Base-by-base conservation (phyloP, 2,888 invertebrate species). In the Cosmorhoe ocellata region DNA sequence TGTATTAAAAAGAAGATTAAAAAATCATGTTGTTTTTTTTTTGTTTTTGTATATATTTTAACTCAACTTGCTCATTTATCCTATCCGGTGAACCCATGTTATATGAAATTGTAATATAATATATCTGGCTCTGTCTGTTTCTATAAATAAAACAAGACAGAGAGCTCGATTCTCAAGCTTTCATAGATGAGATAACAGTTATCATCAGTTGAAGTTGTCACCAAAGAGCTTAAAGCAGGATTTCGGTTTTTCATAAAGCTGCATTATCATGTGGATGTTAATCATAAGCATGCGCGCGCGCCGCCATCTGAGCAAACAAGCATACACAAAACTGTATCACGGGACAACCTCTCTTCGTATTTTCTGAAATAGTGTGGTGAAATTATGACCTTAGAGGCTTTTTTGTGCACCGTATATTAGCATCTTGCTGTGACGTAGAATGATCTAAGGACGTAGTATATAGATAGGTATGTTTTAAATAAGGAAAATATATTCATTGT, bases 251-350 rank as follows among this genome's bases (percentile, higher is more conserved):
- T 69, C 75, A 75, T 71, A 74, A 68, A 71, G 66, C 55, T 64
- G 63, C 67, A 84, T 89, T 89, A 89, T 79, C 87, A 82, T 76
- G 38, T 71, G 61, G 61, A 65, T 67, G 88, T 77, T 89, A 89
- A 89, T 78, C 75, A 77, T 65, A 52, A 13, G 56, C 65, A 68
- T 77, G 79, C 78, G 76, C 77, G 81, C 76, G 74, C 69, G 65
- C 68, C 63, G 69, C 63, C 80, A 79, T 77, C 79, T 84, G 79
- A 59, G 32, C 69, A 80, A 82, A 79, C 60, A 18, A 3, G 18
- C 18, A 59, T 47, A 50, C 46, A 71, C 63, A 68, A 74, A 78
- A 78, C 69, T 76, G 70, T 77, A 79, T 71, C 76, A 75, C 13
- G 34, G n/a, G 18, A 18, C 18, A 3, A 18, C 4, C 18, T 3